phyloP scores from a whole-genome alignment of 2,797 vertebrate species.

The Amazona finschi region DNA sequence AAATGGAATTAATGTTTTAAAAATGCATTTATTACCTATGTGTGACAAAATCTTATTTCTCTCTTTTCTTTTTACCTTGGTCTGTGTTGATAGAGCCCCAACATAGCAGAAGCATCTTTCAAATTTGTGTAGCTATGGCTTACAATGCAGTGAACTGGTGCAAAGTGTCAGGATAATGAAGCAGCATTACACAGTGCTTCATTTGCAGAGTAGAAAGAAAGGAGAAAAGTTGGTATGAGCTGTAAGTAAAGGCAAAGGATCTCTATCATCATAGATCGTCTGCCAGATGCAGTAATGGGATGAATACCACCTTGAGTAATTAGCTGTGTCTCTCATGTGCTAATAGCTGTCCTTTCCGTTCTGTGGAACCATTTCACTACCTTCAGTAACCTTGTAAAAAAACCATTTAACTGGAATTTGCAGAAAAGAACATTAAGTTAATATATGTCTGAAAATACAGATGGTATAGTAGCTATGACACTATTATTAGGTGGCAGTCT shows the following conservation, averaged over 20 bases:
- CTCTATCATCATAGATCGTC: conserved; percentile 22
- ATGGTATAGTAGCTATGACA: background rate
- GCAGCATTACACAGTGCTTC: background rate
- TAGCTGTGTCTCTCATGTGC: background rate
- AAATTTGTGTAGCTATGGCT: conserved; percentile 1
- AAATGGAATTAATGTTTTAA: background rate
- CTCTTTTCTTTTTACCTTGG: background rate
- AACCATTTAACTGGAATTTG: background rate
- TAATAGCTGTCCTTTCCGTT: background rate
- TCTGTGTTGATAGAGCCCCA: background rate
- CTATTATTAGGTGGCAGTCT: background rate
- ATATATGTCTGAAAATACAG: background rate
- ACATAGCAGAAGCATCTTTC: conserved; percentile 22
- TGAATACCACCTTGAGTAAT: background rate
- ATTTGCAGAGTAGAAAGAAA: conserved; percentile 24
- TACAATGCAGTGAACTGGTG: background rate
- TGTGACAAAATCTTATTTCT: conserved; percentile 4
- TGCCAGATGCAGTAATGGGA: background rate
- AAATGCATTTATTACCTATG: background rate
- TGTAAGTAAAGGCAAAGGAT: conserved; percentile 25
- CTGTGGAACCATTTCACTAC: background rate
- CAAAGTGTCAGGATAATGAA: conserved; percentile 53
- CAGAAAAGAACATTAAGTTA: background rate
- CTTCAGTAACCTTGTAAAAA: background rate
- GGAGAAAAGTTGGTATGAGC: conserved; percentile 12